Evolutionary conservation across 2,797 vertebrate genomes (phyloP).

Genomic region (Spizella passerina): DNA sequence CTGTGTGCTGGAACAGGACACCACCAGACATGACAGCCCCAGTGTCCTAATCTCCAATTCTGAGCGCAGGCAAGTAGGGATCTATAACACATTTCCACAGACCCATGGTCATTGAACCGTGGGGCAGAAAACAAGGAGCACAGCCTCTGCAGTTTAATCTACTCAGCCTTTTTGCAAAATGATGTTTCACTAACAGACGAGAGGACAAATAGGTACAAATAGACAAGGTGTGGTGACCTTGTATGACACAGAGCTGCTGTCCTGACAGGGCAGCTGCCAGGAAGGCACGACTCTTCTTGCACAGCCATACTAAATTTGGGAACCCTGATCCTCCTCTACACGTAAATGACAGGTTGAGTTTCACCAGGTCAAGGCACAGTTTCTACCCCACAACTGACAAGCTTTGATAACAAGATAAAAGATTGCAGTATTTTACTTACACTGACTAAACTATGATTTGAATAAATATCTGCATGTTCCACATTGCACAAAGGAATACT

Average conservation of each 20-base stretch:
- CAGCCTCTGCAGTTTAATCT: not conserved
- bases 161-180: not conserved
- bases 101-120: rapidly evolving
- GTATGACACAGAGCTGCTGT: not conserved
- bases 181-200: not conserved
- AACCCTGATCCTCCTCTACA: not conserved
- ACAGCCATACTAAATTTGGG: not conserved
- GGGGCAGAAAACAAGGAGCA: not conserved
- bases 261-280: not conserved
- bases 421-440: not conserved
- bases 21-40: not conserved
- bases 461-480: not conserved
- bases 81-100: rapidly evolving
- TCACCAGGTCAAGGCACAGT: not conserved
- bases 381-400: not conserved
- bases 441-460: not conserved
- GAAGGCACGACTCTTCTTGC: not conserved
- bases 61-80: not conserved
- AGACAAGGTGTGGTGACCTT: not conserved
- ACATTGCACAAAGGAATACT: not conserved
- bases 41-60: not conserved
- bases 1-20: not conserved
- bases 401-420: not conserved
- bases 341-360: not conserved
- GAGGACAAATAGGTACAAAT: not conserved